Percentiles rank a stretch among this genome's conserved stretches.
phyloP scores from a whole-genome alignment of 2,888 invertebrate species.

The Pristionchus maxplancki region DNA sequence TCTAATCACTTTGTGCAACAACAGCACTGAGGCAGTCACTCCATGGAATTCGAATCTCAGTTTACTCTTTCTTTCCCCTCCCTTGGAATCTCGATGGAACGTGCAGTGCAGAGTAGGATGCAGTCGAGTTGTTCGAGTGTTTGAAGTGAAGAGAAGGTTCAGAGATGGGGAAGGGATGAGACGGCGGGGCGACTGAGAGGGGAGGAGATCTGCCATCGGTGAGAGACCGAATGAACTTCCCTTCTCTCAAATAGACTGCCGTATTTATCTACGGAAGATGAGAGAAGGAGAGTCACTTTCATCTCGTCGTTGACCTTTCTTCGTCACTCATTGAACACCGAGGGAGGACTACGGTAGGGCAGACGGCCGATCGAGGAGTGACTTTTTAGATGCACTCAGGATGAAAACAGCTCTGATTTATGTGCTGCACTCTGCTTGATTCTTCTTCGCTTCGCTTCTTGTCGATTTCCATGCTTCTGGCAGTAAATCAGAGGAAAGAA shows the following conservation, averaged over 20 bases:
- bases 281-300: conserved; percentile 23
- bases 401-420: neutral
- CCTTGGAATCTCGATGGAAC: neutral
- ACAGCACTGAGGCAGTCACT: neutral
- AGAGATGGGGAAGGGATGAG: neutral
- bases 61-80: neutral
- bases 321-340: conserved; percentile 6
- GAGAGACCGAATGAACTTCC: neutral
- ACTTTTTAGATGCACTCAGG: neutral
- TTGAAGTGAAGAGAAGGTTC: neutral
- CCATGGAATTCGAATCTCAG: neutral
- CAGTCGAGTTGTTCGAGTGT: conserved; percentile 11
- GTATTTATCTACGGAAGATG: conserved; percentile 33
- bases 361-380: neutral
- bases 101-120: conserved; percentile 13
- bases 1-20: conserved; percentile 38
- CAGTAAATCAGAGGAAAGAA: neutral
- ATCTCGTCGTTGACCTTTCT: conserved; percentile 14
- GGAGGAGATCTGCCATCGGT: neutral
- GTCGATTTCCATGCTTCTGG: neutral
- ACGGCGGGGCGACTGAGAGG: neutral
- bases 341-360: conserved; percentile 18
- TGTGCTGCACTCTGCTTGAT: neutral
- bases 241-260: conserved; percentile 3
- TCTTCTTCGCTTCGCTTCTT: conserved; percentile 18